Conservation (phyloP, 2,797 vertebrate species). For the Chloroceryle inda region DNA sequence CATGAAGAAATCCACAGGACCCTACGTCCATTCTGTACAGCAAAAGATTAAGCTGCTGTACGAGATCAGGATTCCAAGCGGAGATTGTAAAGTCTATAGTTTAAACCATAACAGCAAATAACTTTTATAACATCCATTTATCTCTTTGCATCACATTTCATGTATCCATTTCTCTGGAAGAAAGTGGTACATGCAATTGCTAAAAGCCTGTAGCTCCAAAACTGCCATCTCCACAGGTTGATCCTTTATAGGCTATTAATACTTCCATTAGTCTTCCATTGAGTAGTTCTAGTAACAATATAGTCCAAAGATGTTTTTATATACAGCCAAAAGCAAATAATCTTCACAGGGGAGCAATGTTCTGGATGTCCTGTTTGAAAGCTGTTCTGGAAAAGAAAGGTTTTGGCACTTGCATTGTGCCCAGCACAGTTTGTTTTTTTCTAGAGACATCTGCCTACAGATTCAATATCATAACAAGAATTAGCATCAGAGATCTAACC, state of each 20-base stretch:
- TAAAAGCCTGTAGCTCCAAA: constrained; percentile 9
- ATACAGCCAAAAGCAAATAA: not conserved
- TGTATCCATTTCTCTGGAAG: not conserved
- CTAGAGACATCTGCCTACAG: not conserved
- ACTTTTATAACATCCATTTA: constrained; percentile 22
- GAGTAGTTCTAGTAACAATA: constrained; percentile 16
- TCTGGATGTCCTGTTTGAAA: not conserved
- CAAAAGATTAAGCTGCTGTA: constrained; percentile 5
- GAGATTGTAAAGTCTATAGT: not conserved
- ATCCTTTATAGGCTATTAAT: not conserved
- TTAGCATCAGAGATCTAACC: not conserved
- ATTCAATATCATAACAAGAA: not conserved
- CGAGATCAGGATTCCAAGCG: not conserved
- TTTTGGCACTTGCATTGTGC: not conserved
- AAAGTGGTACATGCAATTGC: not conserved
- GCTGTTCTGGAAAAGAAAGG: not conserved
- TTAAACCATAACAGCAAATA: constrained; percentile 9
- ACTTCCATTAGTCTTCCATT: not conserved
- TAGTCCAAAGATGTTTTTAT: not conserved
- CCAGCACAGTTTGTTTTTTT: not conserved
- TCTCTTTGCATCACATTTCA: not conserved
- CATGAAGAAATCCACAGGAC: not conserved
- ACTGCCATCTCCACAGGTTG: not conserved
- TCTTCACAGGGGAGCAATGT: not conserved
- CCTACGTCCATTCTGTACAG: not conserved